Base-by-base conservation (phyloP, 1,140 invertebrate genomes). In the Stegodyphus mimosarum region DNA sequence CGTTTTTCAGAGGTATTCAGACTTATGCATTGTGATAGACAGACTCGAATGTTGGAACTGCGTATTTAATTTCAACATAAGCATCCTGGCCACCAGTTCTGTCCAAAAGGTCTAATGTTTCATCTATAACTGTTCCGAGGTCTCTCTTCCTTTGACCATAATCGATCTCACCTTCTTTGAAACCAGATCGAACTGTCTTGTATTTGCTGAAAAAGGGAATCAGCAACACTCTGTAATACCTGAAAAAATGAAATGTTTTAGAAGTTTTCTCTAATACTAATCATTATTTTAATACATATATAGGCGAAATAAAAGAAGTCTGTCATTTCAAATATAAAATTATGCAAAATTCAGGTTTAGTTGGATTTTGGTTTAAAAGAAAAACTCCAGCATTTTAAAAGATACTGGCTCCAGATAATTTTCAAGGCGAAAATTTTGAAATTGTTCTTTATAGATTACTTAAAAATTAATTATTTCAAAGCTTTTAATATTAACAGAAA, bases 11-110 rank as follows among this genome's bases (percentile, higher is more conserved):
- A 33, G 33, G 33, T 33, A 33, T 33, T 33, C 33, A 33, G 33
- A 33, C 71, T 52, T 70, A 83, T 52, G 71, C 52, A 51, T 83
- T 83, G 55, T 83, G 79, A 51, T 84, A 76, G 18, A 18, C n/a
- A 7, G 81, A 84, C 1, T 84, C 60, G 73, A 17, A 84, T 17
- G 81, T 84, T 9, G 81, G 81, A 10, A 84, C 81, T 10, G 81
- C 81, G 60, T 84, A 84, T 51, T 84, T 84, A 7, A 84, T 75
- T 60, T 84, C 81, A 0, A 76, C 81, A 63, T 84, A 84, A 49
- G 81, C 81, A 7, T 66, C 63, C 2, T 51, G 63, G 5, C 81
- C 81, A 7, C 72, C 81, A 15, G 81, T 84, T 52, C 50, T 75
- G 64, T 84, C 81, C 51, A 84, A 50, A 9, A 84, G 60, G n/a